Evolutionary conservation across 2,113 vertebrate species (phyloP), one percentile per base, ranked within the genome.

Genomic region (Phalacrocorax aristotelis): DNA sequence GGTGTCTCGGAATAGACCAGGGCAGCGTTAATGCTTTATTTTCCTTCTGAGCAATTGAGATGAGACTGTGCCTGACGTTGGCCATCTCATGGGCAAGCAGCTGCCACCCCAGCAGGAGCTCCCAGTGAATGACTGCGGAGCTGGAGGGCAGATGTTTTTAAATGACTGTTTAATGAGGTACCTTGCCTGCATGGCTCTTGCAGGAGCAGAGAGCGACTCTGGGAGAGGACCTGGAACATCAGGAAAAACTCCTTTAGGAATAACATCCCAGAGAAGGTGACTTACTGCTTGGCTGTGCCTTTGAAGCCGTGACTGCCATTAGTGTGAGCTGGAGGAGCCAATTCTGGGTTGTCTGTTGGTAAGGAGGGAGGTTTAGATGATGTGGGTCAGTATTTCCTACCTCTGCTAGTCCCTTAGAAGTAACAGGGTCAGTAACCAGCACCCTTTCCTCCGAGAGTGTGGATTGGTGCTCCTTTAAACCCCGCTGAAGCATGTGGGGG

Each of bases 111-210:
- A 44, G 90, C 44, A n/a, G 90, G 95, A 94, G 64, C 71, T 79
- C 25, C 57, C 26, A 15, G 87, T 58, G 11, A n/a, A 32, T 10
- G 40, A 17, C 34, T 49, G 5, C 1, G 16, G 61, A 71, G 83
- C 83, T 82, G 84, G 30, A 87, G 87, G 96, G 90, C 55, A 93
- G 81, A 49, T 12, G 48, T 82, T 94, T 93, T 25, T 49, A 62
- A 89, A 88, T 29, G 74, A 44, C 9, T 26, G 14, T 78, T 55
- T 92, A 64, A 94, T 55, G 78, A 91, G 82, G 22, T 36, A 0
- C 54, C 38, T 51, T 21, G 48, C 55, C 26, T 38, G 66, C 32
- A 18, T 79, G 89, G 49, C 48, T 93, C 34, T 85, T 15, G 26
- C 19, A 80, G 74, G 84, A 51, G 32, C 18, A 27, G 32, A 26